Conservation (phyloP, 2,888 invertebrate species). For the Listrodromus nycthemerus region DNA sequence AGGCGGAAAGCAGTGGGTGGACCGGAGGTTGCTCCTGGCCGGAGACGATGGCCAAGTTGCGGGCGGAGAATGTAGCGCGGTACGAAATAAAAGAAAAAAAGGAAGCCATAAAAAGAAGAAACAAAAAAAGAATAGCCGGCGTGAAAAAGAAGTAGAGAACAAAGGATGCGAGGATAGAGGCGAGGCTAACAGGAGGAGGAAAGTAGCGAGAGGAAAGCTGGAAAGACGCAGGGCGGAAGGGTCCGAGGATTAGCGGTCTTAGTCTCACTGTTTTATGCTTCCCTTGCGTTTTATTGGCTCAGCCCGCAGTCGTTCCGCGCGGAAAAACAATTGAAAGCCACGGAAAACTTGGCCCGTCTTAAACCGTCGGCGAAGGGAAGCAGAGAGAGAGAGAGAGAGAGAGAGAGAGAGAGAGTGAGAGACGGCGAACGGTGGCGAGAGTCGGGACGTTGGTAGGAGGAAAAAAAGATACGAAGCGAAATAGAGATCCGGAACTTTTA, state of each 20-base stretch:
- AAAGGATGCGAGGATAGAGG: conserved; percentile 33
- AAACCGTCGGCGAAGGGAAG: conserved; percentile 57
- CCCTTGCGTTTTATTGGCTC: conserved; percentile 76
- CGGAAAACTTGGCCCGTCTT: conserved; percentile 77
- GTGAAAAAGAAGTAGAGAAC: not conserved
- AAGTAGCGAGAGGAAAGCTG: conserved; percentile 43
- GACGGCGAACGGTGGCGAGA: not conserved
- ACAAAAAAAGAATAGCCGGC: not conserved
- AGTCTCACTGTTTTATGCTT: conserved; percentile 73
- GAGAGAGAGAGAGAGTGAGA: too few relatives aligned
- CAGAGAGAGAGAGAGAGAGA: too few relatives aligned
- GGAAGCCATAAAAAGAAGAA: conserved; percentile 10
- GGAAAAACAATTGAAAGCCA: conserved; percentile 76
- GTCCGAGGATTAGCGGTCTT: conserved; percentile 72
- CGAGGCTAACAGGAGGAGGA: conserved; percentile 16
- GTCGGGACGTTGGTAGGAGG: not conserved
- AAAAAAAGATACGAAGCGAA: conserved; percentile 35
- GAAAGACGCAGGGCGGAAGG: conserved; percentile 64
- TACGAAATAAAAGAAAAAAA: conserved; percentile 37
- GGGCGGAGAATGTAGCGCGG: conserved; percentile 42
- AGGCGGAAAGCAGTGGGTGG: conserved; percentile 4
- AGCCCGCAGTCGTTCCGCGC: conserved; percentile 59
- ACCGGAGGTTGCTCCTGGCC: conserved; percentile 20
- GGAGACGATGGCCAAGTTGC: conserved; percentile 42
- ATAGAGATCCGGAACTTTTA: conserved; percentile 69